These are phyloP conservation scores for Daktulosphaira vitifoliae DNA, from an alignment of 1,140 invertebrate genomes.

Conservation along the genomic window DNA sequence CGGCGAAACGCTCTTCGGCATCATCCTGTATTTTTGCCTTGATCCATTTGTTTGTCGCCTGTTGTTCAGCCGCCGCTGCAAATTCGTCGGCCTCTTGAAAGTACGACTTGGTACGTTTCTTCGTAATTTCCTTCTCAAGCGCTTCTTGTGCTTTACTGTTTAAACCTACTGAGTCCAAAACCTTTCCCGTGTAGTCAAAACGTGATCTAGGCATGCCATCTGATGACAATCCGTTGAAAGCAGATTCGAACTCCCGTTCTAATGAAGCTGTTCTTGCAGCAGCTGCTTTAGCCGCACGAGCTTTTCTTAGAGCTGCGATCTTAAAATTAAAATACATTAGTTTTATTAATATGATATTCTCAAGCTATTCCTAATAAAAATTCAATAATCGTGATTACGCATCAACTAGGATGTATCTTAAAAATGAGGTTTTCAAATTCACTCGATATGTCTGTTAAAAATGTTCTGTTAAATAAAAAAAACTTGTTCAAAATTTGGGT, in stretches of 20 bases:
- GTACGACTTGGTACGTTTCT: slow-evolving; percentile 19
- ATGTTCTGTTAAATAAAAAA: too few species aligned
- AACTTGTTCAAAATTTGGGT: too few species aligned
- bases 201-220: slow-evolving; percentile 22
- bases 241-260: slow-evolving; percentile 35
- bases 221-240: slow-evolving; percentile 23
- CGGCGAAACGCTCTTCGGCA: slow-evolving; percentile 26
- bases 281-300: slow-evolving; percentile 17
- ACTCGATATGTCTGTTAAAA: too few species aligned
- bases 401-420: too few species aligned
- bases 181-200: slow-evolving; percentile 46
- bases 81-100: slow-evolving; percentile 25
- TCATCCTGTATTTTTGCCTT: slow-evolving; percentile 40
- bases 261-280: slow-evolving; percentile 32
- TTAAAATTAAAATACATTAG: too few species aligned
- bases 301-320: slow-evolving; percentile 12
- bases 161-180: slow-evolving; percentile 50
- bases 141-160: slow-evolving; percentile 42
- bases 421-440: too few species aligned
- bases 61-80: not conserved
- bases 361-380: too few species aligned
- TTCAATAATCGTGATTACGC: too few species aligned
- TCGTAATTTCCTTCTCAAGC: slow-evolving; percentile 37
- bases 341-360: too few species aligned
- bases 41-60: slow-evolving; percentile 45